Conservation (phyloP, 2,888 invertebrate species). For the Myathropa florea region DNA sequence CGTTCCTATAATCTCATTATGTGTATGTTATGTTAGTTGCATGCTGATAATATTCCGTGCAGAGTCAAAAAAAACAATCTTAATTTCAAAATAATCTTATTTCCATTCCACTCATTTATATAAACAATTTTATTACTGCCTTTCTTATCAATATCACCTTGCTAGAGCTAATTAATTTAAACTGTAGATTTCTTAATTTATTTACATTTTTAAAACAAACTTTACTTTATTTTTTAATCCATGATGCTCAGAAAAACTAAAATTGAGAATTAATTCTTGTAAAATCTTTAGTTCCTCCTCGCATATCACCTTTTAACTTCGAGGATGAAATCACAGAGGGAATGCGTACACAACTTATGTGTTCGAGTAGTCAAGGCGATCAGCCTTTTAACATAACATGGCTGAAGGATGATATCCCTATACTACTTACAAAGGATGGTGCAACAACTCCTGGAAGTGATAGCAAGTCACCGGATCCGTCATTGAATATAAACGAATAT, state of each 20-base stretch:
- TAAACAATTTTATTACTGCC: too few species aligned
- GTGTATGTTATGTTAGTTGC: too few species aligned
- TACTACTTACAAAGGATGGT: constrained; percentile 75
- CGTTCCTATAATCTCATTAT: too few species aligned
- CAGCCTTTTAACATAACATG: constrained; percentile 83
- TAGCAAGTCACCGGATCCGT: constrained; percentile 74
- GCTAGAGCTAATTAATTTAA: too few species aligned
- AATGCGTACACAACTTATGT: constrained; percentile 88
- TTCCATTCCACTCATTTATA: too few species aligned
- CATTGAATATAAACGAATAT: constrained; percentile 82
- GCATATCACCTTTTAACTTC: constrained; percentile 91
- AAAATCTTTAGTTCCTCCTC: constrained; percentile 87
- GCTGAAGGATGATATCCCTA: constrained; percentile 81
- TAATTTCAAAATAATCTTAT: too few species aligned
- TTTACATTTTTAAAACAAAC: neutral
- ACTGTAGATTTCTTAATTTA: too few species aligned
- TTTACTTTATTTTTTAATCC: neutral
- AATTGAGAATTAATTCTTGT: neutral
- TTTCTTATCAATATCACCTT: too few species aligned
- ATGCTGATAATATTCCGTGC: too few species aligned
- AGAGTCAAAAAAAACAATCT: too few species aligned
- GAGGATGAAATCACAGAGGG: constrained; percentile 89
- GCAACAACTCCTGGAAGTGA: neutral
- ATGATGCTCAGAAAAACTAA: neutral
- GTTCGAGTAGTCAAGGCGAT: constrained; percentile 83